Conservation (phyloP, 2,797 vertebrate genomes). For the Pseudocheirus occidentalis region DNA sequence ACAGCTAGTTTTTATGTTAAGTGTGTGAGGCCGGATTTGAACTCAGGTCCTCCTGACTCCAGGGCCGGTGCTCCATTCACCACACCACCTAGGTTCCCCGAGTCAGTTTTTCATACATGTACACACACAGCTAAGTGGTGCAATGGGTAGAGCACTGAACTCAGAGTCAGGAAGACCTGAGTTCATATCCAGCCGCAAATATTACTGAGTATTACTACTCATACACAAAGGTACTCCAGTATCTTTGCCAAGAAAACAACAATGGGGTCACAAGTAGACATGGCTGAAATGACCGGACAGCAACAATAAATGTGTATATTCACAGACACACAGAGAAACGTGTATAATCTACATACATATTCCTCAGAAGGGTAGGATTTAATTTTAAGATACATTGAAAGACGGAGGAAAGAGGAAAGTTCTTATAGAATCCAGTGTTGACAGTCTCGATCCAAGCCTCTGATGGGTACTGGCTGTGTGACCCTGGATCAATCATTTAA, state of each 20-base stretch:
- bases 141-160: too few species aligned
- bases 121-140: too few species aligned
- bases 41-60: too few species aligned
- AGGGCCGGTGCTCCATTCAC: too few species aligned
- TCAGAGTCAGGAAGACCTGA: too few species aligned
- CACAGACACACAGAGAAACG: background rate
- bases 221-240: background rate
- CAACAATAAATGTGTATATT: background rate
- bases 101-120: too few species aligned
- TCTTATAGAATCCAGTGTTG: background rate
- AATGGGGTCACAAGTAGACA: background rate
- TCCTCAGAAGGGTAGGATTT: background rate
- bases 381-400: background rate
- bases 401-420: background rate
- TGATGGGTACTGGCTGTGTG: background rate
- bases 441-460: background rate
- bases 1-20: too few species aligned
- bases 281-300: background rate
- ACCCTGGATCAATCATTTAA: background rate
- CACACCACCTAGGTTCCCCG: too few species aligned
- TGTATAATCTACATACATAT: background rate
- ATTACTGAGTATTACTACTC: too few species aligned
- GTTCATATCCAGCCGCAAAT: too few species aligned
- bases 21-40: too few species aligned
- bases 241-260: background rate